These are phyloP conservation scores for Parnassius mnemosyne DNA, from an alignment of 2,888 invertebrate species.

Conservation along the genomic window DNA sequence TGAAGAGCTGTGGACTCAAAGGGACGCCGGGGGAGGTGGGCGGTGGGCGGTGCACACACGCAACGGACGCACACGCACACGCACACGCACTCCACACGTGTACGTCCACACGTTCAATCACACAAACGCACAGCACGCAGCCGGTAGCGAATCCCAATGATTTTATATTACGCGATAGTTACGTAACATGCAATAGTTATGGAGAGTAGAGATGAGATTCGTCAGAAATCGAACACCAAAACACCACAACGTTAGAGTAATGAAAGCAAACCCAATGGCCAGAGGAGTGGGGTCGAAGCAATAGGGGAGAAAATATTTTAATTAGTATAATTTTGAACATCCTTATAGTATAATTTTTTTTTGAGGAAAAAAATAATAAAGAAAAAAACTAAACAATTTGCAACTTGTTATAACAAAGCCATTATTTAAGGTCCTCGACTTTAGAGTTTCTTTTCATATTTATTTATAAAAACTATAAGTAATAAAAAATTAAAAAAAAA, in stretches of 20 bases:
- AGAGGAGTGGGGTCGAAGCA: slow-evolving; percentile 55
- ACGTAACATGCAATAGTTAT: slow-evolving; percentile 58
- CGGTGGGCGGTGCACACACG: slow-evolving; percentile 36
- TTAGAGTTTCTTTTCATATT: neutral
- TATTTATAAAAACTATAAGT: too few relatives aligned
- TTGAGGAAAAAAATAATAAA: neutral
- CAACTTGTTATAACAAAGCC: neutral
- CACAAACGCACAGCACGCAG: slow-evolving; percentile 18
- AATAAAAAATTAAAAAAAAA: neutral
- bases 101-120: slow-evolving; percentile 24
- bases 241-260: slow-evolving; percentile 59
- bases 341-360: neutral
- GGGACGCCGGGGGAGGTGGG: slow-evolving; percentile 51
- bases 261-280: slow-evolving; percentile 69
- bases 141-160: slow-evolving; percentile 49
- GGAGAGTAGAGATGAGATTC: slow-evolving; percentile 46
- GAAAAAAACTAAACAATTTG: neutral
- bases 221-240: slow-evolving; percentile 57
- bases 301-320: slow-evolving; percentile 34
- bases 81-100: slow-evolving; percentile 34
- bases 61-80: slow-evolving; percentile 32
- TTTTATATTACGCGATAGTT: slow-evolving; percentile 32
- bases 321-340: slow-evolving; percentile 17
- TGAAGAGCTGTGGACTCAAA: slow-evolving; percentile 77
- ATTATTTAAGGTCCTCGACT: neutral